Base-by-base conservation (phyloP, 2,113 vertebrate genomes). In the Nothocercus julius region DNA sequence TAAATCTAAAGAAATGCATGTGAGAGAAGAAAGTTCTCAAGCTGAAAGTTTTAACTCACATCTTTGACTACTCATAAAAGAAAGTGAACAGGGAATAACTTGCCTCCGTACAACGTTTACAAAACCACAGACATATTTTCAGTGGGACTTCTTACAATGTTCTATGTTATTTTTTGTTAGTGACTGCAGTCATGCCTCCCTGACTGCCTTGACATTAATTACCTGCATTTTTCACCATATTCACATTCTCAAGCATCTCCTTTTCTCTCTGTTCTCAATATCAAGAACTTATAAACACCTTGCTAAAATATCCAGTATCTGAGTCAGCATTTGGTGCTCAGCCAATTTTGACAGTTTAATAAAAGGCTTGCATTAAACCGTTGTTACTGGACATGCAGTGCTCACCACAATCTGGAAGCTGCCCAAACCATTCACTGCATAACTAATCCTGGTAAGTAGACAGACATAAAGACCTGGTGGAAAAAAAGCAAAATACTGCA, bases 291-390 rank as follows among this genome's bases (percentile, higher is more conserved):
- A 72, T 76, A 94, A 93, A 91, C 68, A 93, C 63, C 81, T 94
- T 94, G n/a, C 45, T 92, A 64, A 93, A 95, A 90, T 66, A 93
- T 47, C 27, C 14, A 76, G 38, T 14, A 44, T 87, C 87, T 81
- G 75, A 91, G 28, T 87, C 80, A 94, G 51, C 44, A 67, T 76
- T 95, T 93, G 80, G n/a, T 82, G 5, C 30, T 82, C 51, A 75
- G 76, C 67, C 92, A 92, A 0, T 92, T 92, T 85, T 87, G 28
- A 63, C 75, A 64, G 68, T 89, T 78, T 85, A 97, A 96, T 91
- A 91, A 81, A 92, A 1, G 5, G 7, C 15, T 93, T 89, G 49
- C 73, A 74, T 92, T 94, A 90, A 62, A 79, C 62, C 1, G 0
- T 81, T 68, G 61, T 63, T 95, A 82, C 40, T 96, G 38, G 17